Evolutionary conservation across 2,888 invertebrate species (phyloP).

Genomic region (Chorisops tibialis): DNA sequence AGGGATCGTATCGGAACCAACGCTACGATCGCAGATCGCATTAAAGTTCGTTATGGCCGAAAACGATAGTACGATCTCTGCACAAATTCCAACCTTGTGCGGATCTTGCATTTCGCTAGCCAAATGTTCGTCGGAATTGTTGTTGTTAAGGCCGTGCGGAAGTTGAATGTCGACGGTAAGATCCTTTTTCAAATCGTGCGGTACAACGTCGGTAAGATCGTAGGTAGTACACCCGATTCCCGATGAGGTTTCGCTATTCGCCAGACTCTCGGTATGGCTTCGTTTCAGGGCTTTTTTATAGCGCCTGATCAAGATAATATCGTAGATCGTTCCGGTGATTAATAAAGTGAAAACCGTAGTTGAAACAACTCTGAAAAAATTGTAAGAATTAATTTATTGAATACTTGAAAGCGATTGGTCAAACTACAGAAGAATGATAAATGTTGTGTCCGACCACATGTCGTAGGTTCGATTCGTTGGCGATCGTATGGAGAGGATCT

Average conservation of each 20-base stretch:
- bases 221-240: constrained; percentile 54
- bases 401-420: not conserved
- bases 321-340: constrained; percentile 67
- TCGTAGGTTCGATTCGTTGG: constrained; percentile 64
- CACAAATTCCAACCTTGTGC: constrained; percentile 49
- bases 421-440: constrained; percentile 66
- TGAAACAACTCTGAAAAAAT: constrained; percentile 56
- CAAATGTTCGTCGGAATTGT: constrained; percentile 58
- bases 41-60: constrained; percentile 74
- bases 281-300: constrained; percentile 44
- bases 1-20: constrained; percentile 76
- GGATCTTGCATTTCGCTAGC: constrained; percentile 57
- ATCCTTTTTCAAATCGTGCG: constrained; percentile 42
- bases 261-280: constrained; percentile 48
- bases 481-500: constrained; percentile 65
- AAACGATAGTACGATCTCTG: constrained; percentile 71
- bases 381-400: constrained; percentile 20
- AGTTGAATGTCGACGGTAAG: constrained; percentile 49
- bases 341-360: constrained; percentile 57
- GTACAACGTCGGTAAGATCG: constrained; percentile 50
- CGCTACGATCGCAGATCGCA: constrained; percentile 74
- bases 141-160: constrained; percentile 53
- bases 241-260: constrained; percentile 51
- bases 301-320: constrained; percentile 54
- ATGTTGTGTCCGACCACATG: constrained; percentile 66